A percentile compares a stretch with the other conserved stretches of the same genome.
Evolutionary conservation across 2,888 invertebrate species (phyloP).

Genomic region (Hoplodrina ambigua): DNA sequence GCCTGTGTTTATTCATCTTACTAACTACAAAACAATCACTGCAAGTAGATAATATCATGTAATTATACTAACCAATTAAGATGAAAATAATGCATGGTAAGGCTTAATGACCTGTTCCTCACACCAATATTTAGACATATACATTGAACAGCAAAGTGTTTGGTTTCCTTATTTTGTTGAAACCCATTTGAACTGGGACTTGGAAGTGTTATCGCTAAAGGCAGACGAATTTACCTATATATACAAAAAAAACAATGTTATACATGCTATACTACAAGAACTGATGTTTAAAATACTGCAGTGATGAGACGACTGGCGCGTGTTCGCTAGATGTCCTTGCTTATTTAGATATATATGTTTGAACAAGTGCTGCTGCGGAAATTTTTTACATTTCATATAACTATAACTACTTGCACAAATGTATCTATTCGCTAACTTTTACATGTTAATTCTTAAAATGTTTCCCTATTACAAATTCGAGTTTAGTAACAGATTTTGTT

Average conservation of each 20-base stretch:
- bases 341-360: slow-evolving; percentile 69
- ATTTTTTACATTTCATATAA: slow-evolving; percentile 65
- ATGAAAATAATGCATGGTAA: slow-evolving; percentile 82
- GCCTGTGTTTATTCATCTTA: slow-evolving; percentile 90
- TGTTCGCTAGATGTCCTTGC: slow-evolving; percentile 64
- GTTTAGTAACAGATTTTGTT: slow-evolving; percentile 52
- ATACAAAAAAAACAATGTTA: slow-evolving; percentile 16
- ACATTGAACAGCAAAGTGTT: slow-evolving; percentile 40
- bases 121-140: slow-evolving; percentile 58
- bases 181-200: slow-evolving; percentile 72
- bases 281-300: slow-evolving; percentile 29
- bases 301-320: slow-evolving; percentile 43
- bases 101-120: slow-evolving; percentile 78
- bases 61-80: slow-evolving; percentile 81
- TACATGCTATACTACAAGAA: slow-evolving; percentile 12
- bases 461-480: slow-evolving; percentile 14
- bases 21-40: slow-evolving; percentile 85
- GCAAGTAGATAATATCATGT: slow-evolving; percentile 84
- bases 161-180: slow-evolving; percentile 47
- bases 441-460: slow-evolving; percentile 5
- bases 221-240: slow-evolving; percentile 9
- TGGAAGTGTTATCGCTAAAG: slow-evolving; percentile 24
- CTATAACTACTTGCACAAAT: slow-evolving; percentile 45
- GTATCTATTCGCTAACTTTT: slow-evolving; percentile 44
- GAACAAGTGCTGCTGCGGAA: slow-evolving; percentile 67